Base-by-base conservation (phyloP, 2,888 invertebrate species). In the Agrenia bidenticulata region DNA sequence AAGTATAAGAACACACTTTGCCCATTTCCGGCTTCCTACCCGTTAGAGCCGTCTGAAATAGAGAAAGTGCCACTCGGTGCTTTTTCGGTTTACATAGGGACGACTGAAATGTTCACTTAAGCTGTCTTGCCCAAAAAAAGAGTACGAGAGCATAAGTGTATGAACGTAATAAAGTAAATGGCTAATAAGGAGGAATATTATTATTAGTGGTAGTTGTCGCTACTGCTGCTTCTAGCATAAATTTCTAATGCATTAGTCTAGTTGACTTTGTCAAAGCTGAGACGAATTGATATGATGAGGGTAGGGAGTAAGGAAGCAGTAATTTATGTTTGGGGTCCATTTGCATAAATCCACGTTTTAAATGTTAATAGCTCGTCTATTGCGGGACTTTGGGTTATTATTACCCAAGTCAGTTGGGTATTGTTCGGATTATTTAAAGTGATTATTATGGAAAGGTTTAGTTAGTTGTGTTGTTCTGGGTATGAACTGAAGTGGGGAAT, bases 331-430 rank as follows among this genome's bases (percentile, higher is more conserved):
- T 53, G 49, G 65, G 58, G 56, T 21, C 53, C 61, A 69, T 69
- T 69, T 69, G 65, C 69, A 69, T 69, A 69, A 68, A 68, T 64
- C 54, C 62, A 57, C 57, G 45, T 64, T 68, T 68, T 58, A 62
- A 64, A 64, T 64, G 64, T 59, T 68, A 65, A 63, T 69, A 51
- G 61, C 50, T 23, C 32, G 13, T 19, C 2, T 2, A 51, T 51
- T 23, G 23, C 13, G 21, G 51, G 15, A n/a, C 54, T 39, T 50
- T 49, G 51, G 24, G 17, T 60, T 49, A 42, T 45, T 45, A 45
- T 45, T 42, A 24, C n/a, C n/a, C n/a, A n/a, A n/a, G n/a, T n/a
- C n/a, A n/a, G n/a, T n/a, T n/a, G n/a, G n/a, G n/a, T 32, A 60
- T 60, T 61, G 39, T 53, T 61, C 51, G 37, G 32, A 61, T 61